Base-by-base conservation (phyloP, 2,888 invertebrate species). In the Trachelus stipa region DNA sequence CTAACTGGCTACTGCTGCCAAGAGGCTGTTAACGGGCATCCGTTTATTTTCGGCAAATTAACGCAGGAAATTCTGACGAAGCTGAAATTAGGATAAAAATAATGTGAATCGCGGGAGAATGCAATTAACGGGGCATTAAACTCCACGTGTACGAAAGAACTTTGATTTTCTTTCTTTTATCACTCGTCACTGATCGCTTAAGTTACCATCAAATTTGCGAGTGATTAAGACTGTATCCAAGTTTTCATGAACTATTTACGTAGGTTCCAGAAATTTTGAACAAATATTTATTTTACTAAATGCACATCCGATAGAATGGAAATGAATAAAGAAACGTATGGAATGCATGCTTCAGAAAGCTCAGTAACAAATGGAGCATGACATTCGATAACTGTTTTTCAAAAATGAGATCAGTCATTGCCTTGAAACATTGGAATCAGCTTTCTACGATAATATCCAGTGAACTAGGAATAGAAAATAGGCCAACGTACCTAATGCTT, bases 21-120 rank as follows among this genome's bases (percentile, higher is more conserved):
- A 82, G 81, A 79, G 23, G 75, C 35, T 69, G 31, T 78, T 34
- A 79, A 33, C 73, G 79, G 73, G 76, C 76, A 71, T 76, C 35
- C 68, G 83, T 86, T 87, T 88, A 88, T 88, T 89, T 87, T 86
- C 80, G 83, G 84, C 82, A 79, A 84, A 86, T 86, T 84, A 83
- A 85, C 80, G 82, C 81, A 81, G 79, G 81, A 83, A 83, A 84
- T 81, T 79, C 74, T 79, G 81, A 83, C 83, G 83, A 80, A 78
- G 74, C 75, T 76, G 80, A 83, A 77, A 84, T 81, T 75, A 74
- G 81, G 85, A 81, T 85, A 87, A 88, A 89, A 89, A 89, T 88
- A 89, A 87, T 80, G 76, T 68, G 37, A 78, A 76, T 73, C 75
- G 75, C 79, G 74, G 77, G 81, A 80, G 77, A 76, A 77, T 77